Conservation (phyloP, 2,113 vertebrate genomes). For the Scortum barcoo region DNA sequence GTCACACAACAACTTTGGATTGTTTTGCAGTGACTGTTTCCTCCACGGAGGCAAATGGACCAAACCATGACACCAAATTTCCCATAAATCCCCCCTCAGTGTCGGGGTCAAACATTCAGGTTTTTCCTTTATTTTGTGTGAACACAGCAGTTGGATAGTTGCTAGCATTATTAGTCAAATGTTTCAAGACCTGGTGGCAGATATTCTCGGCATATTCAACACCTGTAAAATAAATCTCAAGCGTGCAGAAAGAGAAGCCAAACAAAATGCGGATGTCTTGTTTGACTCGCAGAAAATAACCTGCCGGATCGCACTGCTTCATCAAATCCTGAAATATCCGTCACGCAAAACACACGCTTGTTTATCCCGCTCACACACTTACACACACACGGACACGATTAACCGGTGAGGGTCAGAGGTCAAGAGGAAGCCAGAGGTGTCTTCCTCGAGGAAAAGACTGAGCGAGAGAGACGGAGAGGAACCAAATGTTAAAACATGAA, state of each 20-base stretch:
- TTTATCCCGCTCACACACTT: slow-evolving; percentile 3
- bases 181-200: background rate
- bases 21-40: too few species aligned
- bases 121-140: too few species aligned
- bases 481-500: slow-evolving; percentile 71
- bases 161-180: background rate
- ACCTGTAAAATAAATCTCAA: background rate
- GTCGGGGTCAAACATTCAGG: too few species aligned
- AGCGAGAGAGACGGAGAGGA: slow-evolving; percentile 37
- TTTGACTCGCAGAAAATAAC: background rate
- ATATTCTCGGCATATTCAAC: background rate
- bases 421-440: slow-evolving; percentile 53
- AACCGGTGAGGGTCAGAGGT: slow-evolving; percentile 52
- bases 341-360: background rate
- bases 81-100: too few species aligned
- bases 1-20: too few species aligned
- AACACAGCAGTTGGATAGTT: too few species aligned
- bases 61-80: too few species aligned
- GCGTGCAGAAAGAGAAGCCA: background rate
- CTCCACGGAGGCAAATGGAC: too few species aligned
- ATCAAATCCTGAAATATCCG: slow-evolving; percentile 18
- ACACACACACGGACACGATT: slow-evolving; percentile 50
- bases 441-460: slow-evolving; percentile 50
- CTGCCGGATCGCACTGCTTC: background rate
- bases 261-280: background rate